Evolutionary conservation across 2,797 vertebrate genomes (phyloP), one percentile per base, ranked within the genome.

Genomic region (Tarsius wallacei): DNA sequence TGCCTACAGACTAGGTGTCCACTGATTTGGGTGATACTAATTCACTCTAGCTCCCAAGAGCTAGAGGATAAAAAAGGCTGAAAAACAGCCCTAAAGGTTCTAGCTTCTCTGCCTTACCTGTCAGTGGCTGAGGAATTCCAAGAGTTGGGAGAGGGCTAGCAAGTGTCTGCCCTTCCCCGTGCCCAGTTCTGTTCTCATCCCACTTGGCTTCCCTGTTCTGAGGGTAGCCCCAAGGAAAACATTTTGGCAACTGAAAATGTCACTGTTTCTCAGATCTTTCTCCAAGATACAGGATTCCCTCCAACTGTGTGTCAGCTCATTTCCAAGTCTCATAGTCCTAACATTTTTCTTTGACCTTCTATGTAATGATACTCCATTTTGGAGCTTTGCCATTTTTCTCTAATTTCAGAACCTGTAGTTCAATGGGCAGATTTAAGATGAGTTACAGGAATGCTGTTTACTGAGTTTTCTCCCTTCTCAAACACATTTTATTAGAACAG

Each of bases 181-280:
- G 42, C 64, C 70, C 21, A 31, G n/a, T 51, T 93, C 94, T 82
- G 53, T 70, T 87, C 70, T 96, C 80, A 94, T 59, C 57, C 61
- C 22, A 77, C 66, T 51, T 49, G 36, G 61, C 63, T 78, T 87
- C 82, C 93, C 90, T 83, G 2, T 93, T 94, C 90, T 87, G 68
- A 78, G 78, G 53, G 71, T 7, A 68, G 93, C 84, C 88, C 90
- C 81, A 68, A 82, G 49, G 70, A 91, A 96, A 94, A 94, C 71
- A 88, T 71, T 74, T 47, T 93, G 94, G 94, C 93, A 95, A 81
- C 85, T 88, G 14, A 82, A 97, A 95, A 85, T 61, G 82, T 95
- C 95, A 97, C 70, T 61, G 16, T 93, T 85, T 90, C 93, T 97
- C 81, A 97, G 94, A 93, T 89, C 91, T 59, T 89, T 94, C 88